A percentile compares a stretch with the other conserved stretches of the same genome.
Conservation (phyloP, 1,140 invertebrate genomes). For the Saccostrea cuccullata region DNA sequence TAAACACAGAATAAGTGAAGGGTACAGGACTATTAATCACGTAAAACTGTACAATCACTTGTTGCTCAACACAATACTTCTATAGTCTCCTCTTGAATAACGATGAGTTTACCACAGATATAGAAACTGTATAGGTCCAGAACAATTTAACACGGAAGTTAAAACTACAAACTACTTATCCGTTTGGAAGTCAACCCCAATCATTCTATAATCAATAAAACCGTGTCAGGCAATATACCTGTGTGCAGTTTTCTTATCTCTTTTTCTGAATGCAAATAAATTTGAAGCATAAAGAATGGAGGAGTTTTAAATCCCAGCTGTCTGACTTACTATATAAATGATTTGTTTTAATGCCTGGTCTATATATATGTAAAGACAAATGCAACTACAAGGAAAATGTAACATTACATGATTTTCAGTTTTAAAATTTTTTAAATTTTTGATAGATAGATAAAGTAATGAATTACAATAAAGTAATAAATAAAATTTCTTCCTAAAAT, state of each 20-base stretch:
- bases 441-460: too few relatives aligned
- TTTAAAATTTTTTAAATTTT: too few relatives aligned
- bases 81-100: background rate
- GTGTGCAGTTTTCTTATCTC: background rate
- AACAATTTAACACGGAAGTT: conserved; percentile 8
- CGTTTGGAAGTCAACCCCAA: background rate
- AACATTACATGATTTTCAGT: too few relatives aligned
- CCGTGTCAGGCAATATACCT: background rate
- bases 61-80: background rate
- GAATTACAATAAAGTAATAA: too few relatives aligned
- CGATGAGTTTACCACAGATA: background rate
- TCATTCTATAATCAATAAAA: background rate
- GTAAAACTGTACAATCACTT: background rate
- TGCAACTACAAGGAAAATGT: background rate
- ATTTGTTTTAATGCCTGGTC: background rate
- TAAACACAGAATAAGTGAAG: background rate
- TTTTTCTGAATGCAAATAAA: background rate
- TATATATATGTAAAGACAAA: background rate
- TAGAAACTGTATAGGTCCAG: background rate
- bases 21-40: background rate
- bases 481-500: too few relatives aligned
- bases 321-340: background rate
- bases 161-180: background rate
- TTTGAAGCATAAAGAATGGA: background rate
- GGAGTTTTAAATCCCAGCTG: background rate